Conservation (phyloP, 2,888 invertebrate species). For the Elmis aenea region DNA sequence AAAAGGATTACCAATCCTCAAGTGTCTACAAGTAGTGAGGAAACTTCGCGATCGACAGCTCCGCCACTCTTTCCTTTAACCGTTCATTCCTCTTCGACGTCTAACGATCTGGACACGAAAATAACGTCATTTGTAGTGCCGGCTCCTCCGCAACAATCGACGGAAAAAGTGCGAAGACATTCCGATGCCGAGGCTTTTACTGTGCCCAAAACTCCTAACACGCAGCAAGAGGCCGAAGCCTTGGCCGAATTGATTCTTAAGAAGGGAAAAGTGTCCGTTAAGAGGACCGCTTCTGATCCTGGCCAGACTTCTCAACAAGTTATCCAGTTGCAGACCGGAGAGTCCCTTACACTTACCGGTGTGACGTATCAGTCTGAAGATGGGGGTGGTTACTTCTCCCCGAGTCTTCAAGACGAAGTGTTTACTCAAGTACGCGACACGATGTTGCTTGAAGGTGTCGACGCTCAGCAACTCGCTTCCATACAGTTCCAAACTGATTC, state of each 20-base stretch:
- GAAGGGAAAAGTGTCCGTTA: conserved; percentile 65
- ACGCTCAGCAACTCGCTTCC: conserved; percentile 54
- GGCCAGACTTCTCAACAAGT: conserved; percentile 57
- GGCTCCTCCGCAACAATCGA: conserved; percentile 48
- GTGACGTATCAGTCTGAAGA: conserved; percentile 61
- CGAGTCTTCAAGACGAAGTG: conserved; percentile 71
- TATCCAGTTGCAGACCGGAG: conserved; percentile 56
- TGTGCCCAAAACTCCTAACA: conserved; percentile 47
- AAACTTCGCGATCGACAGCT: conserved; percentile 37
- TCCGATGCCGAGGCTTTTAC: conserved; percentile 56
- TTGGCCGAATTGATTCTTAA: conserved; percentile 72
- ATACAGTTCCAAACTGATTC: conserved; percentile 46
- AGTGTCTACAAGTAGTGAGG: conserved; percentile 24
- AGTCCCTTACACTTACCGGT: conserved; percentile 57
- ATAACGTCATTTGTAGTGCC: conserved; percentile 54
- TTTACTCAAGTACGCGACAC: conserved; percentile 67
- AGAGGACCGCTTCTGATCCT: conserved; percentile 69
- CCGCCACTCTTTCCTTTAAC: conserved; percentile 45
- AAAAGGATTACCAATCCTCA: conserved; percentile 59
- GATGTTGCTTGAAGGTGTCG: conserved; percentile 62
- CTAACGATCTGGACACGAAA: conserved; percentile 41
- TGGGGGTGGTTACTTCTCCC: conserved; percentile 54
- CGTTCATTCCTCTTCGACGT: conserved; percentile 45
- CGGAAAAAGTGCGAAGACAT: conserved; percentile 52
- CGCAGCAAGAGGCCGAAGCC: conserved; percentile 68